Conservation (phyloP, 2,888 invertebrate species). For the Psococerastis gibbosa region DNA sequence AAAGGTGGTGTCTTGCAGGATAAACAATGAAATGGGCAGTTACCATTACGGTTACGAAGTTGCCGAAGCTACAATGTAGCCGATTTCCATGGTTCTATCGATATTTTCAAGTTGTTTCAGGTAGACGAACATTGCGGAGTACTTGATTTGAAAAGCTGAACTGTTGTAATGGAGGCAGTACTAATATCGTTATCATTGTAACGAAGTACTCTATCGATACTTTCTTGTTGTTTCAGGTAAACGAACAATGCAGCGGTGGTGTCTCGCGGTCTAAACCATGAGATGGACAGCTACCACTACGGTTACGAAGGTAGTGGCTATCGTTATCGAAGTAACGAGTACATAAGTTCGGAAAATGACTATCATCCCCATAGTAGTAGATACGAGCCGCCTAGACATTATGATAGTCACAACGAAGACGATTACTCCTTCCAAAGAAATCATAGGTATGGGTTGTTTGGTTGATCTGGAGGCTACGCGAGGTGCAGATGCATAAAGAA, state of each 20-base stretch:
- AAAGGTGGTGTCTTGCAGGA: no score
- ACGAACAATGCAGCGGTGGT: neutral
- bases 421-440: conserved; percentile 6
- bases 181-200: no score
- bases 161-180: no score
- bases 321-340: conserved; percentile 6
- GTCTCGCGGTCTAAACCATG: conserved; percentile 3
- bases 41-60: no score
- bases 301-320: neutral
- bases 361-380: neutral
- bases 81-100: no score
- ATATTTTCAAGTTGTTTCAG: no score
- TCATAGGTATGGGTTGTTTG: conserved; percentile 9
- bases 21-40: no score
- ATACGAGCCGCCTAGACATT: conserved; percentile 3
- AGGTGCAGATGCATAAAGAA: no score
- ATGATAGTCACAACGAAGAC: neutral
- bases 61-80: no score
- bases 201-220: neutral
- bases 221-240: conserved; percentile 6
- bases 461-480: no score
- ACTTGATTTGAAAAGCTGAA: no score
- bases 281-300: conserved; percentile 4
- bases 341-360: conserved; percentile 1
- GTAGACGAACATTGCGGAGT: no score